phyloP scores from a whole-genome alignment of 2,113 vertebrate species.

The Acinonyx jubatus region DNA sequence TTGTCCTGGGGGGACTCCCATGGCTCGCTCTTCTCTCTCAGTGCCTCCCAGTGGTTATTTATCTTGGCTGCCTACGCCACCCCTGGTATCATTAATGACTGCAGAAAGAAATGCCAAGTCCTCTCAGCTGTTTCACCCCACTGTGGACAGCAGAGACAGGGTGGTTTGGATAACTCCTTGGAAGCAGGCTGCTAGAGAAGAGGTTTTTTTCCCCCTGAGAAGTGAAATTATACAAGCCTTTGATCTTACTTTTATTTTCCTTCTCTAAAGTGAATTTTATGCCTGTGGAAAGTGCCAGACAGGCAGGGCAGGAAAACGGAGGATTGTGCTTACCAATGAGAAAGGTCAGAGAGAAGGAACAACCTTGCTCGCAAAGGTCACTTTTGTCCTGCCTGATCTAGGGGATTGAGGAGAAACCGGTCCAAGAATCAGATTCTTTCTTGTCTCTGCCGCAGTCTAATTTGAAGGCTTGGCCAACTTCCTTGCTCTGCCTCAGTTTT shows the following conservation, averaged over 20 bases:
- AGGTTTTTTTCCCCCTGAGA: conserved; percentile 39
- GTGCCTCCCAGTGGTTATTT: neutral
- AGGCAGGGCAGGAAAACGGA: conserved; percentile 23
- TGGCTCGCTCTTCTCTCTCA: neutral
- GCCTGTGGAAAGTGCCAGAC: neutral
- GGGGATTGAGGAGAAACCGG: neutral
- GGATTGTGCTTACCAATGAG: neutral
- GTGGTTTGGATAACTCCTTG: neutral
- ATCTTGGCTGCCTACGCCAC: neutral
- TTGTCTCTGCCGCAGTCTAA: neutral
- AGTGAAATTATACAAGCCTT: conserved; percentile 61
- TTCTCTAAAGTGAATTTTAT: conserved; percentile 47
- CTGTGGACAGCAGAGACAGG: neutral
- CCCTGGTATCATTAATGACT: neutral
- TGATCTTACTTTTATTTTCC: conserved; percentile 61
- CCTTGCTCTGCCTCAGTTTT: neutral
- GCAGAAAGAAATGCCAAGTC: neutral
- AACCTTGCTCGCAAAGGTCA: neutral
- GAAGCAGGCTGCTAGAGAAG: conserved; percentile 6
- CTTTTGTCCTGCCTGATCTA: neutral
- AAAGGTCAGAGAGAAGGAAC: neutral
- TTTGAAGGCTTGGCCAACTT: neutral
- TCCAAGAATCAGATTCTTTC: neutral
- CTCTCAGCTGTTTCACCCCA: neutral
- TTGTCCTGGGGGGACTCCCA: neutral